A percentile compares a stretch with the other conserved stretches of the same genome.
phyloP scores from a whole-genome alignment of 1,140 invertebrate species.

The Drosophila setifemur region DNA sequence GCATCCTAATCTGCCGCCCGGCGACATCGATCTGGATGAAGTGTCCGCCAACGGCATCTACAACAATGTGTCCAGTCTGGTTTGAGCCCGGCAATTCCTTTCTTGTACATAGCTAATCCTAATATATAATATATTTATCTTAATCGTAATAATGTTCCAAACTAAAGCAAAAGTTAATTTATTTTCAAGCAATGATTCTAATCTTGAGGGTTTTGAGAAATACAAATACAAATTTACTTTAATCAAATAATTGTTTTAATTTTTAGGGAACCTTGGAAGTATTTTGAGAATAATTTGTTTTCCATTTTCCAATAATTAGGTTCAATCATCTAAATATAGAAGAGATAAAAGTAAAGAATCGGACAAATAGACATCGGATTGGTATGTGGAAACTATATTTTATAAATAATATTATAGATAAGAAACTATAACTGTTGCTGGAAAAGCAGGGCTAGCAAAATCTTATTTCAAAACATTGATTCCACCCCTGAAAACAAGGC shows the following conservation, averaged over 20 bases:
- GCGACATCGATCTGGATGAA: constrained; percentile 55
- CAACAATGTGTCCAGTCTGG: constrained; percentile 66
- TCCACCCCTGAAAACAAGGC: not conserved
- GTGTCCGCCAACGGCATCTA: constrained; percentile 51
- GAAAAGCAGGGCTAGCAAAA: too few relatives aligned
- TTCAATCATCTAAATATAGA: too few relatives aligned
- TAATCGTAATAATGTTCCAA: constrained; percentile 28
- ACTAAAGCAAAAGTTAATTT: constrained; percentile 37
- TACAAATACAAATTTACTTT: not conserved
- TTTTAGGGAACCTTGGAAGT: not conserved
- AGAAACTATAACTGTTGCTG: too few relatives aligned
- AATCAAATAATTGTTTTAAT: not conserved
- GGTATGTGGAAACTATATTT: too few relatives aligned
- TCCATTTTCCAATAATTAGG: too few relatives aligned
- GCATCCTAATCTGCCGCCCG: constrained; percentile 14
- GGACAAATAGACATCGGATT: too few relatives aligned
- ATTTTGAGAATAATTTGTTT: too few relatives aligned
- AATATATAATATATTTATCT: constrained; percentile 66
- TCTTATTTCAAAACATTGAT: too few relatives aligned
- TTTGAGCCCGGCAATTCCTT: constrained; percentile 29
- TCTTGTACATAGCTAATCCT: constrained; percentile 54
- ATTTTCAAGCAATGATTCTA: constrained; percentile 16
- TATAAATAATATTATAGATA: too few relatives aligned
- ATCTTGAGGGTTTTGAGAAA: constrained; percentile 21
- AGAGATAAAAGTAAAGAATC: too few relatives aligned